Evolutionary conservation across 2,888 invertebrate genomes (phyloP), one percentile per base, ranked within the genome.

Genomic region (Dryobota labecula): DNA sequence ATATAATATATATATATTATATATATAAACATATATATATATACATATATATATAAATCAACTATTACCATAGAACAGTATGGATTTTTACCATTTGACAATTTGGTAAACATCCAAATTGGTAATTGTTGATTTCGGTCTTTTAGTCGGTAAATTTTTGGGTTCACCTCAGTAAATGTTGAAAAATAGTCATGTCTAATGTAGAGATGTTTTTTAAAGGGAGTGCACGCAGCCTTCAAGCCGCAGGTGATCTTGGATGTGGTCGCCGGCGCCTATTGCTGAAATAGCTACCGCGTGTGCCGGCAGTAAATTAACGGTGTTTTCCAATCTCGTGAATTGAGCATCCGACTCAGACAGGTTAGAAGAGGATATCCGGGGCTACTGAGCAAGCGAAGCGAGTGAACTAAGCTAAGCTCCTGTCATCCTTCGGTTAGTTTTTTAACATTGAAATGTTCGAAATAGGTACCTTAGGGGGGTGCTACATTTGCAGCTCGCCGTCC

Each of bases 271-370:
- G 4, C 24, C 53, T 30, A 13, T 30, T 13, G 1, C 15, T 2
- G 2, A 30, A 57, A 20, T n/a, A 20, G 15, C 15, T 7, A 27
- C 9, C 15, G 6, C 30, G 20, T 2, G 9, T 1, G 18, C n/a
- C n/a, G n/a, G 36, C 24, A 24, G 6, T 20, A 4, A 18, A 3
- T n/a, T 9, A 43, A 15, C 20, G 43, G 18, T 27, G 27, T 27
- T n/a, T 13, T 53, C 13, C 5, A 20, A 27, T 30, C 74, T 30
- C 5, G 43, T 45, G 27, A 33, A 61, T 9, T 33, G 24, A 24
- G 18, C 27, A 36, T 7, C 27, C 36, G 27, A 24, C 13, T 43
- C 33, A 8, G n/a, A 27, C 66, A 67, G 71, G 76, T 71, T 36
- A 15, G 1, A 65, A 33, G 2, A 20, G 11, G 18, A 41, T 62